Conservation (phyloP, 2,888 invertebrate genomes). For the Galerucella pusilla region DNA sequence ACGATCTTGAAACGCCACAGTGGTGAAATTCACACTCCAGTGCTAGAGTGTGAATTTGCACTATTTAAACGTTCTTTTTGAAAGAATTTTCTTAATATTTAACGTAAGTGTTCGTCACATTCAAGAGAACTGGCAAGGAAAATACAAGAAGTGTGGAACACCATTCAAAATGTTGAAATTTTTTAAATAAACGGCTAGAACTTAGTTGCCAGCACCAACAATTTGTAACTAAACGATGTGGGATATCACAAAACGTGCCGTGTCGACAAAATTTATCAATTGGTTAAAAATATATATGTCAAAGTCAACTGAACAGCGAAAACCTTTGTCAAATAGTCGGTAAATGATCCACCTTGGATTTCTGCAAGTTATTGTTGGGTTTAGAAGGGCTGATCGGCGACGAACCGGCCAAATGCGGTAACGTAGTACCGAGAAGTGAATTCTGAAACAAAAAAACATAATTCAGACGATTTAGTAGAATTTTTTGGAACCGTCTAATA, state of each 20-base stretch:
- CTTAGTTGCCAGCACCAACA: too few species aligned
- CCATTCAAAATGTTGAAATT: too few species aligned
- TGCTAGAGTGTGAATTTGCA: too few species aligned
- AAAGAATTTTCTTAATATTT: too few species aligned
- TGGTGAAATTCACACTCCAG: too few species aligned
- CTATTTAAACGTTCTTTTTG: too few species aligned
- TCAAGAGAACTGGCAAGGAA: too few species aligned
- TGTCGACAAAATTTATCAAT: constrained; percentile 14
- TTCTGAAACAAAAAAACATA: constrained; percentile 58
- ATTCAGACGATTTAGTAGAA: background rate
- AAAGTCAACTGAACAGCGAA: constrained; percentile 56
- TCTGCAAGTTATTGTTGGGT: constrained; percentile 63
- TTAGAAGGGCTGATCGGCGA: constrained; percentile 69
- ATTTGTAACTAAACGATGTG: too few species aligned
- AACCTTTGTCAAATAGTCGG: constrained; percentile 78
- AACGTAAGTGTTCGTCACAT: too few species aligned
- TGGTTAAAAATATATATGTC: constrained; percentile 24
- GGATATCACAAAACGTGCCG: background rate
- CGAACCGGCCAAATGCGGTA: constrained; percentile 72
- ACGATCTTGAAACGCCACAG: too few species aligned
- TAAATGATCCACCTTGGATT: constrained; percentile 70
- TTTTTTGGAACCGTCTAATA: constrained; percentile 1
- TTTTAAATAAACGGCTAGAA: too few species aligned
- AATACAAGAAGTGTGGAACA: too few species aligned
- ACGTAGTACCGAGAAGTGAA: constrained; percentile 70